Conservation (phyloP, 2,888 invertebrate genomes). For the Acrobasis repandana region DNA sequence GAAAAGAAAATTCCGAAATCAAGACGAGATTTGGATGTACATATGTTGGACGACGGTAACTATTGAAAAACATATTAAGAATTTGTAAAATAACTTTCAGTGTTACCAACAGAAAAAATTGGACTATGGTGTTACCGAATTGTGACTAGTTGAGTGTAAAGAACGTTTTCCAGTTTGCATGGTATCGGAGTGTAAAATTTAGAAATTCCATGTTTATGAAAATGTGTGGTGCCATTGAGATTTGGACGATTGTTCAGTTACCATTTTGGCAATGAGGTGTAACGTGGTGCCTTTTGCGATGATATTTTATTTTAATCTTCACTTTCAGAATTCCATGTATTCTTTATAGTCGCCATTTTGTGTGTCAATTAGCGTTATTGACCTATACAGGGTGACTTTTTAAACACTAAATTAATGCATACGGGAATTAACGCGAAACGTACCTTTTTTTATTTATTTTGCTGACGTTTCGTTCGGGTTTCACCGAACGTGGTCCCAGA, state of each 20-base stretch:
- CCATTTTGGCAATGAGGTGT: slow-evolving; percentile 43
- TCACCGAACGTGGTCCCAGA: no score
- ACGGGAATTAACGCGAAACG: no score
- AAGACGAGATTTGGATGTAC: no score
- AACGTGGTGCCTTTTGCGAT: slow-evolving; percentile 51
- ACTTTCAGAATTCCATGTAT: slow-evolving; percentile 34
- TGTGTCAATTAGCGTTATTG: background rate
- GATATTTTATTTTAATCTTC: slow-evolving; percentile 42
- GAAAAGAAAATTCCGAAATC: no score
- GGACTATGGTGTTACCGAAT: background rate
- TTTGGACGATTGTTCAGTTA: slow-evolving; percentile 48
- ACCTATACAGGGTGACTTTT: no score
- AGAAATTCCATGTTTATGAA: slow-evolving; percentile 31
- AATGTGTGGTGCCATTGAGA: slow-evolving; percentile 53
- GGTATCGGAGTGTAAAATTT: slow-evolving; percentile 47
- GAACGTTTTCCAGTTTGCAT: slow-evolving; percentile 35
- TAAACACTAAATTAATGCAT: no score
- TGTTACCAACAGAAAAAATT: no score
- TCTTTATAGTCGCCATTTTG: slow-evolving; percentile 23
- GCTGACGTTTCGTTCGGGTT: no score
- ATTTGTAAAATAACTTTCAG: no score
- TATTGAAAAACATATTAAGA: no score
- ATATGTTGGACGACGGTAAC: no score
- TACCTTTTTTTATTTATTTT: no score
- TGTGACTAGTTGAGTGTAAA: background rate